A percentile compares a stretch with the other conserved stretches of the same genome.
Conservation (phyloP, 1,140 invertebrate genomes). For the Drosophila jambulina region DNA sequence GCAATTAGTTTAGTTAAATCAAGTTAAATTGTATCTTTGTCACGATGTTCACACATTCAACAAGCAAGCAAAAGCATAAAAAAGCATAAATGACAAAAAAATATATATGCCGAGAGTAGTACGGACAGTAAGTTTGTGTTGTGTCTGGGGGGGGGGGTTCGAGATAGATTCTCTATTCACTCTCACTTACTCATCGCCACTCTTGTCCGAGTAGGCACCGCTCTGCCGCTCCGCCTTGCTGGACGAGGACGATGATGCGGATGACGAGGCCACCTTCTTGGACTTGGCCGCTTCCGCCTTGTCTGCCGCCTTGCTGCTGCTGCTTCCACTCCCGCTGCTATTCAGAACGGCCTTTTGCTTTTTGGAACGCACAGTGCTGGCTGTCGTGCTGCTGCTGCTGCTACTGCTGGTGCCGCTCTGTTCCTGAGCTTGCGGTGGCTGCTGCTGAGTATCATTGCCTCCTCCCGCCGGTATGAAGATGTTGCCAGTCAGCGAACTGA, state of each 20-base stretch:
- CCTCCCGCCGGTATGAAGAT: conserved; percentile 88
- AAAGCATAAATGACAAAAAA: conserved; percentile 24
- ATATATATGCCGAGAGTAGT: conserved; percentile 17
- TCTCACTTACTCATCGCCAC: conserved; percentile 79
- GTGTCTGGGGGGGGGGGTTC: conserved; percentile 1
- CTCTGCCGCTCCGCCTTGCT: conserved; percentile 70
- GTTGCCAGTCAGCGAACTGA: conserved; percentile 92
- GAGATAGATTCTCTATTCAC: background rate
- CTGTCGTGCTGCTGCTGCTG: conserved; percentile 6
- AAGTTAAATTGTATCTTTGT: conserved; percentile 6
- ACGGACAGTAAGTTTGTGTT: conserved; percentile 19
- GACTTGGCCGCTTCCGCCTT: conserved; percentile 50
- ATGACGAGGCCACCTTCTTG: conserved; percentile 60
- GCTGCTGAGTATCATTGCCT: conserved; percentile 18
- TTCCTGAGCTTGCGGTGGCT: conserved; percentile 28
- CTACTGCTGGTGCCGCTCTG: conserved; percentile 41
- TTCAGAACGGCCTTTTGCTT: conserved; percentile 61
- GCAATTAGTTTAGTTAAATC: background rate
- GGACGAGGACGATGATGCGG: conserved; percentile 64
- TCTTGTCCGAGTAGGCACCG: conserved; percentile 76
- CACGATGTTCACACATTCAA: conserved; percentile 19
- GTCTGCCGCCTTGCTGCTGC: conserved; percentile 29
- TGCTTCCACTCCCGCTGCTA: conserved; percentile 13
- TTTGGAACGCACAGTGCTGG: conserved; percentile 59
- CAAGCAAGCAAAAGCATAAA: conserved; percentile 36